phyloP scores from a whole-genome alignment of 2,888 invertebrate genomes.

The Pollenia labialis region DNA sequence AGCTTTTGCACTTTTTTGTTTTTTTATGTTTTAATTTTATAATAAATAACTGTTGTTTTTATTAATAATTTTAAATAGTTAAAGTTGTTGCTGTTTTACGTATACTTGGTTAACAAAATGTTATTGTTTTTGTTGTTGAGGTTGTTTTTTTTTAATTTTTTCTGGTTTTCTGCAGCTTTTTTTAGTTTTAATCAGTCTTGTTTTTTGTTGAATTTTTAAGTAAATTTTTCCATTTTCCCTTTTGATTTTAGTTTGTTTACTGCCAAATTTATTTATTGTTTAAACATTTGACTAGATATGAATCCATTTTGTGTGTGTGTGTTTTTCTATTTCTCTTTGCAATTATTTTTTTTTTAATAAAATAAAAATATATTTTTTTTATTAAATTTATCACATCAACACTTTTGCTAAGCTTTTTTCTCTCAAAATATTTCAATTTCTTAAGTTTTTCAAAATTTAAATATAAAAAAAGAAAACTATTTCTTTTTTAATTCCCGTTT shows the following conservation, averaged over 20 bases:
- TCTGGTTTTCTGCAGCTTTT: conserved; percentile 57
- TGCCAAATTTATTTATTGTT: conserved; percentile 65
- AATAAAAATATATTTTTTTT: conserved; percentile 41
- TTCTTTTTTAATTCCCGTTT: conserved; percentile 58
- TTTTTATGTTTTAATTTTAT: conserved; percentile 34
- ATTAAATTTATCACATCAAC: conserved; percentile 69
- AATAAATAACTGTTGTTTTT: conserved; percentile 63
- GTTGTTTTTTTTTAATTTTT: conserved; percentile 49
- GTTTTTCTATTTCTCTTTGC: conserved; percentile 13
- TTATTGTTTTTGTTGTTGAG: conserved; percentile 71
- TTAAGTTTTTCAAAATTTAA: conserved; percentile 13
- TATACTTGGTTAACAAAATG: conserved; percentile 82
- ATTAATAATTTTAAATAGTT: conserved; percentile 53
- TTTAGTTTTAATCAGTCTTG: conserved; percentile 79
- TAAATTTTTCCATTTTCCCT: conserved; percentile 64
- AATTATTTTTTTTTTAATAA: conserved; percentile 25
- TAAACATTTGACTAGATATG: conserved; percentile 81
- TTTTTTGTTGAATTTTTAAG: conserved; percentile 71
- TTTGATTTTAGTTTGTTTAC: conserved; percentile 64
- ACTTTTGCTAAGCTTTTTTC: conserved; percentile 66
- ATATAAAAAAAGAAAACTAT: conserved; percentile 65
- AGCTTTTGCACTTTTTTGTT: conserved; percentile 68
- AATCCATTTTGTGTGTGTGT: conserved; percentile 66
- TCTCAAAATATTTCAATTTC: conserved; percentile 28
- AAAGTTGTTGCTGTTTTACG: conserved; percentile 78